Percentiles rank a stretch among this genome's conserved stretches.
Evolutionary conservation across 2,888 invertebrate genomes (phyloP).

Genomic region (Xestobium rufovillosum): DNA sequence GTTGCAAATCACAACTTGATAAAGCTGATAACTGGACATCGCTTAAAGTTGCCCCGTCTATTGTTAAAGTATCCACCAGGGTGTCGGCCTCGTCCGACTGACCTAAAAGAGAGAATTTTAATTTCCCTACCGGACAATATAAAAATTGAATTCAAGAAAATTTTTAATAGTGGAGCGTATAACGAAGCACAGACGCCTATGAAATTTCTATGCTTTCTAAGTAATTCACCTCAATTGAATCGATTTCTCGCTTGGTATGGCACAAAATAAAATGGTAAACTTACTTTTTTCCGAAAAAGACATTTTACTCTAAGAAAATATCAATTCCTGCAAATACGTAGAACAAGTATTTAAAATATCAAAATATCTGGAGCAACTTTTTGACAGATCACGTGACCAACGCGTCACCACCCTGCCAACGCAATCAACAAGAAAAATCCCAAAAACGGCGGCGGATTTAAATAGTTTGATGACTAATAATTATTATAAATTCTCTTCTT

Average conservation of each 20-base stretch:
- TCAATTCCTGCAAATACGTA: conserved; percentile 25
- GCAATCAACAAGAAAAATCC: no score
- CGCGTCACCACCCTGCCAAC: no score
- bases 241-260: no score
- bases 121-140: no score
- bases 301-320: conserved; percentile 25
- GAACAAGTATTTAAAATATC: conserved; percentile 35
- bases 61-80: conserved; percentile 31
- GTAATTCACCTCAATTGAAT: no score
- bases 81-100: conserved; percentile 30
- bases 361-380: conserved; percentile 33
- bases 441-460: no score
- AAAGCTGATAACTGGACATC: conserved; percentile 29
- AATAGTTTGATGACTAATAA: no score
- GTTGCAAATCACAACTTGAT: conserved; percentile 33
- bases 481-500: no score
- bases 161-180: no score
- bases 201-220: no score
- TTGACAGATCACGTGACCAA: conserved; percentile 33
- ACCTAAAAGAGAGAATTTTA: conserved; percentile 28
- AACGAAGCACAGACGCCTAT: no score
- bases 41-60: conserved; percentile 28
- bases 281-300: conserved; percentile 32
- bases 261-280: background rate
- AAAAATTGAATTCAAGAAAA: no score